Base-by-base conservation (phyloP, 2,888 invertebrate species). In the Chrysolina americana region DNA sequence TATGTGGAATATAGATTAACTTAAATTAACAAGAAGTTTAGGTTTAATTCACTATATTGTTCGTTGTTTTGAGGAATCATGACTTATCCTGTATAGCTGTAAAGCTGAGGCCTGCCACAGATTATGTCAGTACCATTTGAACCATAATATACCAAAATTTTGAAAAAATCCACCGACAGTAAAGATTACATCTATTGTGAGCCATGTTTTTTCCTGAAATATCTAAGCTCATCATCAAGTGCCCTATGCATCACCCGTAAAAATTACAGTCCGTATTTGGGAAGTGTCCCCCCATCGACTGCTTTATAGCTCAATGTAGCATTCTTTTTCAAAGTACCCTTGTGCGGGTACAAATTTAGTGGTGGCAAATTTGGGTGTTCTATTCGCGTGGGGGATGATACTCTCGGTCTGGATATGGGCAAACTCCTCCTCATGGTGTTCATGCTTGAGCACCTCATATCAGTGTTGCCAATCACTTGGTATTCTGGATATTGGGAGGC, bases 311-410 rank as follows among this genome's bases (percentile, higher is more conserved):
- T 83, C 66, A 83, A 69, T n/a, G 84, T 82, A 11, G 65, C 77
- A 68, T 82, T 83, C 65, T 81, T 82, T 76, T 83, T 85, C 71
- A 85, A 71, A 41, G 85, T 84, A 5, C 80, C 79, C 66, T 83
- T 80, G 68, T 83, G 90, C 19, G 92, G 91, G 83, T 91, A 89
- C 41, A 94, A 90, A 85, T 95, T 95, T 62, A 96, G 87, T 0
- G 95, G 94, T 10, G 95, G 94, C 73, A 94, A 87, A 85, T 95
- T 95, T 0, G 95, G 95, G 82, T 95, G 92, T 84, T 95, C 95
- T 82, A 95, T 95, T 80, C 94, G 90, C 0, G 95, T 95, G 0
- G 95, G 95, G 0, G 94, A 94, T 6, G 95, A 94, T 0, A 95
- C 94, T 23, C 92, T 88, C 0, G 95, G 94, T 65, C 95, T 89